Evolutionary conservation across 2,888 invertebrate genomes (phyloP), one percentile per base, ranked within the genome.

Genomic region (Leptura quadrifasciata): DNA sequence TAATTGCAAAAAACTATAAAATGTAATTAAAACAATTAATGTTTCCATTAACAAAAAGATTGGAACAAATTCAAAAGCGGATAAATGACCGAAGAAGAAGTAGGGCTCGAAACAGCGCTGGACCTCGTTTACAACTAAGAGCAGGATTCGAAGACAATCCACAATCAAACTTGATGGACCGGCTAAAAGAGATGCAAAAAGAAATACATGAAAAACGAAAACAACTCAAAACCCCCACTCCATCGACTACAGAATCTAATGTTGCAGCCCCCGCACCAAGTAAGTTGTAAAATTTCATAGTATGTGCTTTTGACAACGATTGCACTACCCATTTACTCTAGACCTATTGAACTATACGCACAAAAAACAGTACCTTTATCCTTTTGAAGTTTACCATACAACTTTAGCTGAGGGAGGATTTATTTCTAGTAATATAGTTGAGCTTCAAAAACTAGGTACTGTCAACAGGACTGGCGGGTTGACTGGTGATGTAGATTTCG

Each of bases 91-190:
- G 47, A 52, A 60, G 52, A 20, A 71, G 39, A 21, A 61, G 47
- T 24, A 71, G 47, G 18, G 5, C 69, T 20, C 20, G 61, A 27
- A 71, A n/a, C 18, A 12, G 52, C 60, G 4, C 52, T 10, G 71
- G 60, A 17, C 52, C 71, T 60, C 60, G 18, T 60, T 52, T 71
- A 35, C 71, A 71, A 61, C 71, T 61, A 57, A 47, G 71, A 1
- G 47, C 61, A 24, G 61, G 61, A 61, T 71, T 71, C 24, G 24
- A 21, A 12, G 27, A 47, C 15, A 39, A 58, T 31, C 18, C 39
- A 17, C 35, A 21, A 10, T 12, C 61, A 21, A 61, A 71, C 52
- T 1, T 71, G 31, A 52, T 71, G 61, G 60, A 71, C 21, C 47
- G 60, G 2, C 18, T 71, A 24, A 39, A 18, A 52, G 17, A 71